Evolutionary conservation across 2,113 vertebrate genomes (phyloP), one percentile per base, ranked within the genome.

Genomic region (Pipa parva): DNA sequence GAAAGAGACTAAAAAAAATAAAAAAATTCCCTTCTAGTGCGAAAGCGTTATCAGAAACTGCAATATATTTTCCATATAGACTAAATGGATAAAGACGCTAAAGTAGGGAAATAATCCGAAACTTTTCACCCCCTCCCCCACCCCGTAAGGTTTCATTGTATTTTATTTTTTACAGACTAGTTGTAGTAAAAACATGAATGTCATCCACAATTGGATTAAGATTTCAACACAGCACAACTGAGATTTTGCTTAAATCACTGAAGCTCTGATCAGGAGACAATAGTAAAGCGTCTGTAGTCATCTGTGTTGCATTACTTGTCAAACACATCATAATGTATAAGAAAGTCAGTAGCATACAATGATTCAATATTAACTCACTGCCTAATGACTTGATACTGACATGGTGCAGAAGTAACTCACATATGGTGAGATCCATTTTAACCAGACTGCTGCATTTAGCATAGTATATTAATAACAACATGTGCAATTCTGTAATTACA

Each of bases 361-460:
- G 36, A 45, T 42, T 59, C 20, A 42, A 39, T 42, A 13, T 45
- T 59, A 59, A 39, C 56, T 58, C 29, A 58, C 31, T 29, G 27
- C 28, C 17, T 59, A 45, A 59, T 37, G 29, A 39, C 22, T 26
- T 39, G 22, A 39, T 42, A 12, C 37, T 42, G 36, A 42, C 57
- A 27, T 37, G 26, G 20, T 42, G 57, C 57, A 59, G 57, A 36
- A 42, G 36, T 59, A 42, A 33, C 31, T 18, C 55, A 33, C 21
- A 29, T 57, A n/a, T 57, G n/a, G 29, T n/a, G n/a, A n/a, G n/a
- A n/a, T n/a, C n/a, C n/a, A n/a, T n/a, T n/a, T n/a, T n/a, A n/a
- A n/a, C n/a, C n/a, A n/a, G n/a, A n/a, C n/a, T n/a, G n/a, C n/a
- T n/a, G n/a, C n/a, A n/a, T n/a, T n/a, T n/a, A n/a, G n/a, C n/a